phyloP scores from a whole-genome alignment of 2,888 invertebrate species.

The Pardosa pseudoannulata region DNA sequence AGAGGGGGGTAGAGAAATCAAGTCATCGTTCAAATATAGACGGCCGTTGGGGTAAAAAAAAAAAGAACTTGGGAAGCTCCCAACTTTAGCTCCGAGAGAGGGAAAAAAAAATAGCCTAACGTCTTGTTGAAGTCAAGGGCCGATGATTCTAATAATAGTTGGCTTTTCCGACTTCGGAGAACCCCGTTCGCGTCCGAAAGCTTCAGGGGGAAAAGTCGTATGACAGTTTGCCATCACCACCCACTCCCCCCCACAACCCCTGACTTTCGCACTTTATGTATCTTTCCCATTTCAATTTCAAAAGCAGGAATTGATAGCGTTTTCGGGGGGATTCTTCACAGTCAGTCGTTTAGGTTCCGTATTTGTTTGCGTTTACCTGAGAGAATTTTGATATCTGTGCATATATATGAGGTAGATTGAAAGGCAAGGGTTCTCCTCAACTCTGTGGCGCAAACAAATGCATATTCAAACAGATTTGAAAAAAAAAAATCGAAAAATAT shows the following conservation, averaged over 20 bases:
- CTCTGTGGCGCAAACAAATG: no score
- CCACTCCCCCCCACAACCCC: neutral
- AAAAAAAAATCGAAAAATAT: no score
- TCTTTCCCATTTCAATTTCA: neutral
- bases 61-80: conserved; percentile 43
- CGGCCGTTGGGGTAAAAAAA: conserved; percentile 50
- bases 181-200: neutral
- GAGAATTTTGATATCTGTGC: no score
- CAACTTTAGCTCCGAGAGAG: conserved; percentile 32
- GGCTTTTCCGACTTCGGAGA: neutral
- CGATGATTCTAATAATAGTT: conserved; percentile 44
- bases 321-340: no score
- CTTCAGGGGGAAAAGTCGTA: neutral
- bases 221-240: neutral
- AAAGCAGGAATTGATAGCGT: no score
- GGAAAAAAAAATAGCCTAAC: neutral
- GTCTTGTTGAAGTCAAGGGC: conserved; percentile 56
- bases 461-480: no score
- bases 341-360: no score
- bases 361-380: no score
- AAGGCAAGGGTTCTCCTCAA: no score
- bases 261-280: no score
- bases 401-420: no score
- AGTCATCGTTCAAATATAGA: conserved; percentile 72
- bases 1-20: conserved; percentile 7